These are phyloP conservation scores for Platygyra sinensis DNA, from an alignment of 64 coral and sea anemone species.

Conservation along the genomic window DNA sequence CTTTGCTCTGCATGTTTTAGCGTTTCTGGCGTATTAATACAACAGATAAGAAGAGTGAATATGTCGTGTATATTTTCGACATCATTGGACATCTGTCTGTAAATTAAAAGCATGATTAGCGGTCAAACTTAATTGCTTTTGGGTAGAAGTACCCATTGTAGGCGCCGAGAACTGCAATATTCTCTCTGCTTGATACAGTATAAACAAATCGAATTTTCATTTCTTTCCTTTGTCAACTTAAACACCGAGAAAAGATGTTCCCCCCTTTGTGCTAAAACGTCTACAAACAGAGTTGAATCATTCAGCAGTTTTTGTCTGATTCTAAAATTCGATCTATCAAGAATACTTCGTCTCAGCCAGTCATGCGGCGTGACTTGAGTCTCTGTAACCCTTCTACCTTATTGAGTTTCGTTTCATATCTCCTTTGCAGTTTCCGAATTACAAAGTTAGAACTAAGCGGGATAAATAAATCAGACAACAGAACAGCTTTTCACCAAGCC, in stretches of 20 bases:
- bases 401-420: no score
- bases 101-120: not conserved
- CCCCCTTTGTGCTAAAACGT: not conserved
- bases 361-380: no score
- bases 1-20: no score
- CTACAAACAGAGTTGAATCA: not conserved
- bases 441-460: no score
- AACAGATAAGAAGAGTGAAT: not conserved
- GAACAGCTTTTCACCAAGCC: no score
- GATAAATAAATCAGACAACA: no score
- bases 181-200: not conserved
- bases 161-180: not conserved
- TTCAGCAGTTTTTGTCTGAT: not conserved
- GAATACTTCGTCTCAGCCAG: not conserved
- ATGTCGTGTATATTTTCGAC: not conserved
- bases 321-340: not conserved
- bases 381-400: no score
- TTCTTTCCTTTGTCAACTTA: not conserved
- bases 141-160: not conserved
- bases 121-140: not conserved
- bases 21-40: not conserved
- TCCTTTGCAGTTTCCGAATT: no score
- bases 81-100: not conserved
- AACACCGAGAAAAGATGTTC: not conserved
- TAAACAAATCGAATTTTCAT: not conserved